Percentiles rank a stretch among this genome's conserved stretches.
These are phyloP conservation scores for Coptotermes formosanus DNA, from an alignment of 1,140 invertebrate species.

Conservation along the genomic window DNA sequence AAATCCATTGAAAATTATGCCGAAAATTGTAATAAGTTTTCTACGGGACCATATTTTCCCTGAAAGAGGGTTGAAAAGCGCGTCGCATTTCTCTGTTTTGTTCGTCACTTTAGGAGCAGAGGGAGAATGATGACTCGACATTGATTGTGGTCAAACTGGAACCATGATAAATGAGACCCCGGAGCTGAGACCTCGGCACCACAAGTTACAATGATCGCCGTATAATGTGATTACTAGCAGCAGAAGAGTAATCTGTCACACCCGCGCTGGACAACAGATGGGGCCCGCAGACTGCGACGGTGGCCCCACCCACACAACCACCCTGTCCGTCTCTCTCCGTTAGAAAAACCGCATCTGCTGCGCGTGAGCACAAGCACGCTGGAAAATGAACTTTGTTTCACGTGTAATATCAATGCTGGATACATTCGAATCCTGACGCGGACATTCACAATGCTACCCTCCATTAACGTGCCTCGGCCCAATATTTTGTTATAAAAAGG, in stretches of 20 bases:
- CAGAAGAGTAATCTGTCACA: conserved; percentile 16
- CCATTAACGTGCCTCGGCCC: background rate
- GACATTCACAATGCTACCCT: background rate
- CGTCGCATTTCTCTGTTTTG: background rate
- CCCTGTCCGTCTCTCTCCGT: background rate
- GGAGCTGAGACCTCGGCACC: background rate
- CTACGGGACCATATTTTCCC: background rate
- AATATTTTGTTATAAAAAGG: background rate
- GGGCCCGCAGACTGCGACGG: background rate
- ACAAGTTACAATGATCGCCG: conserved; percentile 15
- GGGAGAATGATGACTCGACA: conserved; percentile 1
- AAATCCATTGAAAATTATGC: background rate
- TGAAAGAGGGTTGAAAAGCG: background rate
- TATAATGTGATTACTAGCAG: conserved; percentile 13
- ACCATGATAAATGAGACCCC: conserved; percentile 14
- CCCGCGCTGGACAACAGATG: background rate
- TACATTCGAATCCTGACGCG: background rate
- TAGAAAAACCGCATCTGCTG: background rate
- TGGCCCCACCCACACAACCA: background rate
- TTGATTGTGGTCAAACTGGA: conserved; percentile 11
- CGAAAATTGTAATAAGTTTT: background rate
- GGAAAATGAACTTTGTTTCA: background rate
- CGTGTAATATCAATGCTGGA: background rate
- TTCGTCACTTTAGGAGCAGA: background rate
- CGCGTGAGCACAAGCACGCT: background rate